Conservation (phyloP, 2,113 vertebrate genomes). For the Eptesicus fuscus region DNA sequence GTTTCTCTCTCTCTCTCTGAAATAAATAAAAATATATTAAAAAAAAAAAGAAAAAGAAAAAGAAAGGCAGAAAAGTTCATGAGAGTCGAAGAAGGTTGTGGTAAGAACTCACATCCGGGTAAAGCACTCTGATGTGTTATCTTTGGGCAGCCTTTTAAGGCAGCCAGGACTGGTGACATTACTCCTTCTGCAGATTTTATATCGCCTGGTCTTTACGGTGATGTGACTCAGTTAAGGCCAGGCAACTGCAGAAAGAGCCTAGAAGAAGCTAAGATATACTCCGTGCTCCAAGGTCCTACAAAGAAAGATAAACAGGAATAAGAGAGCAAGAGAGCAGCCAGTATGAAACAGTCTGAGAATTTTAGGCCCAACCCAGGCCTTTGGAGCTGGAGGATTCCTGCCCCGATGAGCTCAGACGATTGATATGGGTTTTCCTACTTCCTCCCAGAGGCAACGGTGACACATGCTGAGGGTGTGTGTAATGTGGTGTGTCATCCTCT, state of each 20-base stretch:
- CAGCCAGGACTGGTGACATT: not conserved
- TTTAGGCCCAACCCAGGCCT: not conserved
- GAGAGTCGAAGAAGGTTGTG: not conserved
- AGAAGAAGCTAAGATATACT: not conserved
- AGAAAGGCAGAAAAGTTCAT: not conserved
- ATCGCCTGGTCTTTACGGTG: not conserved
- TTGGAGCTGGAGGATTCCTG: conserved; percentile 71
- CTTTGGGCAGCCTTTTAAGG: not conserved
- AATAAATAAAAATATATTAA: too few relatives aligned
- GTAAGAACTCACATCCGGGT: not conserved
- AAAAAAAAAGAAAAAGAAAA: not conserved
- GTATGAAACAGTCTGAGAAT: not conserved
- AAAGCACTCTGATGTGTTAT: not conserved
- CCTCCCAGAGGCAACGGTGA: conserved; percentile 55
- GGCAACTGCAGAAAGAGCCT: not conserved
- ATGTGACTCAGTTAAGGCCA: not conserved
- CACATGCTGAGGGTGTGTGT: not conserved
- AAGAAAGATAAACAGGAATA: not conserved
- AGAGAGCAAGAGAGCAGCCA: not conserved
- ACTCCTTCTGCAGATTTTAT: not conserved
- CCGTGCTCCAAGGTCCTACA: not conserved
- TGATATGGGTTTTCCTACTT: conserved; percentile 63
- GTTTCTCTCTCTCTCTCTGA: too few relatives aligned
- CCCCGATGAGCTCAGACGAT: conserved; percentile 71
- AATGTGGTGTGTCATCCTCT: not conserved